Evolutionary conservation across 2,888 invertebrate species (phyloP).

Genomic region (Patella depressa): DNA sequence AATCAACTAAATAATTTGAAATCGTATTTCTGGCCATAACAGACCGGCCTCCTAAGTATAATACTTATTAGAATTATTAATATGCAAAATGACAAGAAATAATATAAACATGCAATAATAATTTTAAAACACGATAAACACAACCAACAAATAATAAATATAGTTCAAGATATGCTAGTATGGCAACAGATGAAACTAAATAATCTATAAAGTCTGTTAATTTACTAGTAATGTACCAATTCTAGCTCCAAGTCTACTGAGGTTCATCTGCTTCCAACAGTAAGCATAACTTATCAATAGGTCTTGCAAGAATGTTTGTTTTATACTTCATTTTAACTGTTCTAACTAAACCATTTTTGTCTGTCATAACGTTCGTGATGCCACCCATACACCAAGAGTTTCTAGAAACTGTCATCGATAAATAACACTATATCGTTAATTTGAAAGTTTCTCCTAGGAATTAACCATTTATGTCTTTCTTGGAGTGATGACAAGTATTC

Average conservation of each 20-base stretch:
- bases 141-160: neutral
- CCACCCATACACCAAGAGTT: slow-evolving; percentile 16
- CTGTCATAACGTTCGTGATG: neutral
- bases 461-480: slow-evolving; percentile 29
- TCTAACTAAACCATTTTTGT: slow-evolving; percentile 17
- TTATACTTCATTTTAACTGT: slow-evolving; percentile 13
- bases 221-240: too few species aligned
- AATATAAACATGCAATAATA: neutral
- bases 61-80: too few species aligned
- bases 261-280: neutral
- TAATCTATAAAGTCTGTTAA: neutral
- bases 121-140: neutral
- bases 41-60: neutral
- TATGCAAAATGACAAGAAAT: too few species aligned
- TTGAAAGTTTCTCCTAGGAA: slow-evolving; percentile 5
- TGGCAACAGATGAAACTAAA: too few species aligned
- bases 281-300: neutral
- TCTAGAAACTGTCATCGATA: slow-evolving; percentile 18
- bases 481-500: slow-evolving; percentile 30
- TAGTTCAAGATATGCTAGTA: too few species aligned
- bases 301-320: neutral
- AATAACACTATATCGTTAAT: slow-evolving; percentile 18
- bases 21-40: neutral
- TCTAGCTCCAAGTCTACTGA: neutral
- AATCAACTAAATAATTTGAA: too few species aligned